Evolutionary conservation across 2,797 vertebrate species (phyloP).

Genomic region (Fundulus diaphanus): DNA sequence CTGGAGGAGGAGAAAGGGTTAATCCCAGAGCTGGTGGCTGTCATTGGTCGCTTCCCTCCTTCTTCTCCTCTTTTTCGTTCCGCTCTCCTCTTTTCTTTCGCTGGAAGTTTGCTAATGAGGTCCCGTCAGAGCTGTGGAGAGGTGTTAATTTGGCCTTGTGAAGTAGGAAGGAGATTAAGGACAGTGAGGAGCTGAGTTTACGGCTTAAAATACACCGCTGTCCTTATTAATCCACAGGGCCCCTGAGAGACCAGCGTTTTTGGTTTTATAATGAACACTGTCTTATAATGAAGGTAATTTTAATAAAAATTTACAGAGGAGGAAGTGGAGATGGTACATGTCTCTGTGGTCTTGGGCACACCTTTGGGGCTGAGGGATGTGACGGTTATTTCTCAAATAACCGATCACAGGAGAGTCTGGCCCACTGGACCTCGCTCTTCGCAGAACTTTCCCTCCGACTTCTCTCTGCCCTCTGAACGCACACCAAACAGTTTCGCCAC

Average conservation of each 20-base stretch:
- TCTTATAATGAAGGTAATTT: constrained; percentile 88
- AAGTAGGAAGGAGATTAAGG: constrained; percentile 90
- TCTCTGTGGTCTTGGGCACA: constrained; percentile 71
- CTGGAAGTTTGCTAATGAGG: constrained; percentile 88
- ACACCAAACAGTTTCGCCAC: constrained; percentile 30
- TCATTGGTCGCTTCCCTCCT: constrained; percentile 84
- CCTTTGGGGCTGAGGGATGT: constrained; percentile 73
- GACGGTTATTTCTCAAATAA: constrained; percentile 76
- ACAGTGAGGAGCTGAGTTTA: constrained; percentile 88
- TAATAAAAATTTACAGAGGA: constrained; percentile 82
- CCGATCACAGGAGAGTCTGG: constrained; percentile 58
- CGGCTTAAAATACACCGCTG: constrained; percentile 89
- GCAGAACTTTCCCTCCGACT: constrained; percentile 52
- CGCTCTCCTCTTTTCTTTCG: constrained; percentile 81
- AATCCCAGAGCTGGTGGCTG: constrained; percentile 85
- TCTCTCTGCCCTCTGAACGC: constrained; percentile 36
- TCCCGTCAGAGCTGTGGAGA: constrained; percentile 88
- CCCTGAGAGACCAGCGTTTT: constrained; percentile 83
- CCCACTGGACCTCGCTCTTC: constrained; percentile 45
- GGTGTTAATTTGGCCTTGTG: constrained; percentile 89
- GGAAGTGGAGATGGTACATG: constrained; percentile 65
- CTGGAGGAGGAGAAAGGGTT: constrained; percentile 82
- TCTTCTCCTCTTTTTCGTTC: constrained; percentile 75
- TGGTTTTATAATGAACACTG: constrained; percentile 87
- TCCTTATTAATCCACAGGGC: constrained; percentile 87